Evolutionary conservation across 2,113 vertebrate genomes (phyloP).

Genomic region (Limnothrissa miodon): DNA sequence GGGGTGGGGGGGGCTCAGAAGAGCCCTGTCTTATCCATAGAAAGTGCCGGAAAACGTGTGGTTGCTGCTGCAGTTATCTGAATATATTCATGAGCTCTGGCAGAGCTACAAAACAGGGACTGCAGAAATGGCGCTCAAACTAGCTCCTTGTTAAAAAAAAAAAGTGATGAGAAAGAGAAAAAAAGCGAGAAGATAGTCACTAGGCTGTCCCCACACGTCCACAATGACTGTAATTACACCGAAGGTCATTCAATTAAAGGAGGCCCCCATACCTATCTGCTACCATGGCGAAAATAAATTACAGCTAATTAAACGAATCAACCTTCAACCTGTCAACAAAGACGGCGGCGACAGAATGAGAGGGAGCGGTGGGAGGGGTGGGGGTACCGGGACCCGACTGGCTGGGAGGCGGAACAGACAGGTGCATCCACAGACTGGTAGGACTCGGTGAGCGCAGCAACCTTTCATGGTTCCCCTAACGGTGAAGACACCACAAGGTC

Average conservation of each 20-base stretch:
- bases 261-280: slow-evolving; percentile 53
- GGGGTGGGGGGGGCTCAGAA: background rate
- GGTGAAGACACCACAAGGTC: slow-evolving; percentile 17
- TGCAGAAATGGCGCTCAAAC: background rate
- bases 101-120: background rate
- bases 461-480: slow-evolving; percentile 28
- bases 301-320: slow-evolving; percentile 61
- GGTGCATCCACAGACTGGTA: background rate
- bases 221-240: slow-evolving; percentile 64
- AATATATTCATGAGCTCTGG: slow-evolving; percentile 24
- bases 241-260: slow-evolving; percentile 62
- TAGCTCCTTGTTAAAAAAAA: background rate
- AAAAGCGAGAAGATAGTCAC: slow-evolving; percentile 7
- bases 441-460: slow-evolving; percentile 24
- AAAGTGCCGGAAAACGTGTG: background rate
- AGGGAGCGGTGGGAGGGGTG: background rate
- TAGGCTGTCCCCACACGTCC: slow-evolving; percentile 34
- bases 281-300: slow-evolving; percentile 40
- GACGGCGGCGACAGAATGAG: slow-evolving; percentile 3
- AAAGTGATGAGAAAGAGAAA: background rate
- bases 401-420: slow-evolving; percentile 4
- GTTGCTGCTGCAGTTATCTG: background rate
- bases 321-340: slow-evolving; percentile 50
- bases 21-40: background rate
- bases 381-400: background rate